Conservation (phyloP, 1,140 invertebrate species). For the Cydia amplana region DNA sequence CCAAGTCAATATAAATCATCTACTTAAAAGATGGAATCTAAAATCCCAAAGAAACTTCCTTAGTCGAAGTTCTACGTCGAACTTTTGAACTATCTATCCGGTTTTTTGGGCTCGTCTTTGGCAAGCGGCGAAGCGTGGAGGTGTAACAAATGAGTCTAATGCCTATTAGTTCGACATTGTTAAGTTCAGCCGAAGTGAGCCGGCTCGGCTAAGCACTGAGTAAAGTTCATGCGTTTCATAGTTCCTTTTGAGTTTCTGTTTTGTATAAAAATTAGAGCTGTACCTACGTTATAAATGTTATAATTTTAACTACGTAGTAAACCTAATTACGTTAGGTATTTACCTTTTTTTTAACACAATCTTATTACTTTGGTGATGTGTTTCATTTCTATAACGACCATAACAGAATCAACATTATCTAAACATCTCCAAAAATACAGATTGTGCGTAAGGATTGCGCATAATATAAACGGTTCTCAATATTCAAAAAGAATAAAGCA, state of each 20-base stretch:
- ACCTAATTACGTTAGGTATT: too few relatives aligned
- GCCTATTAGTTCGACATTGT: conserved; percentile 63
- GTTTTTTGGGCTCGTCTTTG: conserved; percentile 53
- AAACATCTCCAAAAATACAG: too few relatives aligned
- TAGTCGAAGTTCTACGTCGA: conserved; percentile 13
- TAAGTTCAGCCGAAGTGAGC: conserved; percentile 58
- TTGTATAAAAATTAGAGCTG: neutral
- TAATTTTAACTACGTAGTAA: too few relatives aligned
- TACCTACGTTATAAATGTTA: neutral
- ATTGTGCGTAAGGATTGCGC: too few relatives aligned
- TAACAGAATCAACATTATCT: too few relatives aligned
- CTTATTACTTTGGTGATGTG: too few relatives aligned
- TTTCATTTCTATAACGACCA: too few relatives aligned
- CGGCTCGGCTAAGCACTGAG: conserved; percentile 44
- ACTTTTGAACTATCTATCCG: conserved; percentile 47
- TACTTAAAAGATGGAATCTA: neutral
- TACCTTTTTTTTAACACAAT: too few relatives aligned
- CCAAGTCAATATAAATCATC: neutral
- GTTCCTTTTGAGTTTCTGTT: neutral
- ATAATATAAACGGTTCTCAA: neutral
- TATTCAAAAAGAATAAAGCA: neutral
- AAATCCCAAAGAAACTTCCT: conserved; percentile 1
- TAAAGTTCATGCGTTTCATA: conserved; percentile 22
- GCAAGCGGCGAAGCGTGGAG: conserved; percentile 55
- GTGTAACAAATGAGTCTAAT: conserved; percentile 63